phyloP scores from a whole-genome alignment of 2,113 vertebrate species.

The Oenanthe melanoleuca region DNA sequence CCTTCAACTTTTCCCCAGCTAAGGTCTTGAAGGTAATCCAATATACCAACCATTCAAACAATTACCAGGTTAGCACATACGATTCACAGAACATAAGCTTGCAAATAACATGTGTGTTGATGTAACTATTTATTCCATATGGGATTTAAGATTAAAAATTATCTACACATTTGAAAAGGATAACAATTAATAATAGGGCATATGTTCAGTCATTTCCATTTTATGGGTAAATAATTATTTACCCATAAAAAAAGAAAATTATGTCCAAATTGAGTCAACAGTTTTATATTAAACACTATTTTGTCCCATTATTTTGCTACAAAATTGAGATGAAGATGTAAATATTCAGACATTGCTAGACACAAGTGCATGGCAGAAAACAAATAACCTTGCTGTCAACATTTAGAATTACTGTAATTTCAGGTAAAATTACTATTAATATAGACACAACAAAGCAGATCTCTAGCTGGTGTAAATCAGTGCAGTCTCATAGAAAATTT shows the following conservation, averaged over 20 bases:
- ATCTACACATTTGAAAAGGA: constrained; percentile 34
- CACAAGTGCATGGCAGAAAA: background rate
- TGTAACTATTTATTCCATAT: constrained; percentile 53
- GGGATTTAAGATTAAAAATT: constrained; percentile 43
- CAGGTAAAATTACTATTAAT: background rate
- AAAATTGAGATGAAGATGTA: background rate
- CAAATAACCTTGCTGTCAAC: background rate
- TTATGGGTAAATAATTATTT: constrained; percentile 1
- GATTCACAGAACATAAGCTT: constrained; percentile 49
- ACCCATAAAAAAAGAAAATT: constrained; percentile 4
- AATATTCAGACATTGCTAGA: background rate
- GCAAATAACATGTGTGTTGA: constrained; percentile 26
- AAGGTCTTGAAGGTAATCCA: background rate
- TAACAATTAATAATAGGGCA: constrained; percentile 50
- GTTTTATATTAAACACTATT: constrained; percentile 23
- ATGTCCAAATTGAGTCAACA: background rate
- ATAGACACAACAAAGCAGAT: background rate
- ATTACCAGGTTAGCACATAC: constrained; percentile 51
- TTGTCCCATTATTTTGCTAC: background rate
- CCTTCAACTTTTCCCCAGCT: background rate
- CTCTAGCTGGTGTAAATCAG: background rate
- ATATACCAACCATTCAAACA: background rate
- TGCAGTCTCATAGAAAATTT: background rate
- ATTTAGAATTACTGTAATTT: constrained; percentile 20
- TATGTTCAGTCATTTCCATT: constrained; percentile 20